Conservation (phyloP, 2,113 vertebrate genomes). For the Stegastes partitus region DNA sequence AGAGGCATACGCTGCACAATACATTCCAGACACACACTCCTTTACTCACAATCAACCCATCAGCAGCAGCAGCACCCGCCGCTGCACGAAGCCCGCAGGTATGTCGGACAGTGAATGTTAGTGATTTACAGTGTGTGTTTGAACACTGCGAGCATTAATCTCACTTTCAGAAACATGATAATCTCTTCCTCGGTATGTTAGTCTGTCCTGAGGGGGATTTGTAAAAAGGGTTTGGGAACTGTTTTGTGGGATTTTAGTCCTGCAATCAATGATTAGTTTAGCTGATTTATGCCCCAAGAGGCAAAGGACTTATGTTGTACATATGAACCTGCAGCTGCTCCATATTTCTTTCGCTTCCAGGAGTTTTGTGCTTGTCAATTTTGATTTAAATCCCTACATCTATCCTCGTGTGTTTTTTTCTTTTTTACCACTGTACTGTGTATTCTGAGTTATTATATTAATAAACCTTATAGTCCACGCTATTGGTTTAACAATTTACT, state of each 20-base stretch:
- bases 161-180: constrained; percentile 54
- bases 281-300: constrained; percentile 51
- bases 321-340: constrained; percentile 32
- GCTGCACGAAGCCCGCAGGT: constrained; percentile 42
- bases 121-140: constrained; percentile 33
- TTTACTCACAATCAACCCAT: constrained; percentile 12
- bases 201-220: constrained; percentile 36
- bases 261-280: constrained; percentile 41
- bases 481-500: not conserved
- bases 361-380: constrained; percentile 18
- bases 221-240: constrained; percentile 14
- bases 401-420: not conserved
- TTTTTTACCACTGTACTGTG: not conserved
- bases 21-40: constrained; percentile 4
- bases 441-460: not conserved
- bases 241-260: constrained; percentile 44
- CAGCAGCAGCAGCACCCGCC: constrained; percentile 27
- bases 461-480: not conserved
- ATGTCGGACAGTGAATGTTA: constrained; percentile 6
- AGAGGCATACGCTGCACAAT: constrained; percentile 1
- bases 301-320: constrained; percentile 32
- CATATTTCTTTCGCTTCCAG: constrained; percentile 38
- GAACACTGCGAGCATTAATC: constrained; percentile 57
- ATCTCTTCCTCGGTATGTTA: constrained; percentile 39
- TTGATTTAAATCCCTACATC: constrained; percentile 33